A percentile compares a stretch with the other conserved stretches of the same genome.
These are phyloP conservation scores for Eupsilia transversa DNA, from an alignment of 2,888 invertebrate genomes.

Conservation along the genomic window DNA sequence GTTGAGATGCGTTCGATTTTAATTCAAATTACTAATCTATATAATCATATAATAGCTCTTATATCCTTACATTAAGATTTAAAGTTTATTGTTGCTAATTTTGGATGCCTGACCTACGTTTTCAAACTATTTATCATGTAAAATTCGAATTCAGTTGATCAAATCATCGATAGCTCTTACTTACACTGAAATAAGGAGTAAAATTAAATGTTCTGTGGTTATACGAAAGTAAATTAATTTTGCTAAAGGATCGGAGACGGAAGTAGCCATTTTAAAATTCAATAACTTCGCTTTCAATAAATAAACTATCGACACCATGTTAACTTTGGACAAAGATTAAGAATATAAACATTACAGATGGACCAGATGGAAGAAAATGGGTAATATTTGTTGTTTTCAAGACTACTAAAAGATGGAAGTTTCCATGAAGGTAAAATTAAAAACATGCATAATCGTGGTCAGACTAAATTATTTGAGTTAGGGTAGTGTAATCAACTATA, in stretches of 20 bases:
- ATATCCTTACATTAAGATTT: constrained; percentile 54
- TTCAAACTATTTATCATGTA: constrained; percentile 38
- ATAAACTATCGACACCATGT: constrained; percentile 85
- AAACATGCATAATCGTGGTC: too few species aligned
- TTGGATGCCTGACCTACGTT: constrained; percentile 51
- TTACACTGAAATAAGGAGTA: neutral
- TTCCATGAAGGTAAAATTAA: too few species aligned
- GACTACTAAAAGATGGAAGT: too few species aligned
- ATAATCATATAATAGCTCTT: constrained; percentile 28
- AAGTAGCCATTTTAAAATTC: constrained; percentile 83
- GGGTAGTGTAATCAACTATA: too few species aligned
- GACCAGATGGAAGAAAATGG: neutral
- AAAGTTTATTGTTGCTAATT: constrained; percentile 47
- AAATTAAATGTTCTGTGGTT: neutral
- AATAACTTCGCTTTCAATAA: constrained; percentile 82
- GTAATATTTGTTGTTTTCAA: too few species aligned
- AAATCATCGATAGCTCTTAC: constrained; percentile 19
- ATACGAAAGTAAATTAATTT: constrained; percentile 13
- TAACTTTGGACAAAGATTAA: constrained; percentile 76
- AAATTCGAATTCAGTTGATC: neutral
- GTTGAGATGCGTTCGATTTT: constrained; percentile 32
- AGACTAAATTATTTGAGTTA: too few species aligned
- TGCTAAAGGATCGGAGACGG: constrained; percentile 62
- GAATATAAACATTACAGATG: neutral
- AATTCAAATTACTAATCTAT: constrained; percentile 29